A percentile compares a stretch with the other conserved stretches of the same genome.
Evolutionary conservation across 2,797 vertebrate genomes (phyloP).

Genomic region (Harpagifer antarcticus): DNA sequence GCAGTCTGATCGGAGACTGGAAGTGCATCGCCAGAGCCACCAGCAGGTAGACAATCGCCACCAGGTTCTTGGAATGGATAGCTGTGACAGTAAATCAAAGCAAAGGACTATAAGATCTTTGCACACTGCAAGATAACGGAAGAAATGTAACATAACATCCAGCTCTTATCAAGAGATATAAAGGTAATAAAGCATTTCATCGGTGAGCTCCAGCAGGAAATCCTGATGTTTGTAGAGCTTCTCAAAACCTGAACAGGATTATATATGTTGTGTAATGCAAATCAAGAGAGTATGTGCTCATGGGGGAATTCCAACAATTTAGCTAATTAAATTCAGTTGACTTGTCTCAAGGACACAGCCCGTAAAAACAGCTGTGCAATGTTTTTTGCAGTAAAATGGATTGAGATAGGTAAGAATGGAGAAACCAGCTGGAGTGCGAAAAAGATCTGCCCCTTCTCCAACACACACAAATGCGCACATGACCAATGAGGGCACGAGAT

Average conservation of each 20-base stretch:
- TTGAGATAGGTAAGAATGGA: too few relatives aligned
- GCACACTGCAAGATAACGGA: neutral
- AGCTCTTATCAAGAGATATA: neutral
- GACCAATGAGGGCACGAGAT: too few relatives aligned
- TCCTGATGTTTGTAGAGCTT: neutral
- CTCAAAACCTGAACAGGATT: slow-evolving; percentile 1
- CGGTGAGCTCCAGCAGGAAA: neutral
- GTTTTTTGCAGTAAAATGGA: too few relatives aligned
- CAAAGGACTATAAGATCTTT: neutral
- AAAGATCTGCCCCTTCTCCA: too few relatives aligned
- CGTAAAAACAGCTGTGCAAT: neutral
- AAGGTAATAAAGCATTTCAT: slow-evolving; percentile 11
- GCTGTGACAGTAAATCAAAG: slow-evolving; percentile 74
- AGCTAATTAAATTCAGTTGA: neutral
- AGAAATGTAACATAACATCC: slow-evolving; percentile 5
- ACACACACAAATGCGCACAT: too few relatives aligned
- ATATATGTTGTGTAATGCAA: slow-evolving; percentile 12
- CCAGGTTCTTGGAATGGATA: slow-evolving; percentile 95
- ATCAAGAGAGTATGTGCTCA: slow-evolving; percentile 2
- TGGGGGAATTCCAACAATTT: neutral
- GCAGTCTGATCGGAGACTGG: slow-evolving; percentile 93
- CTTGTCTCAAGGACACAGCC: neutral
- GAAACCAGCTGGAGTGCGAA: too few relatives aligned
- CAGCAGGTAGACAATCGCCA: slow-evolving; percentile 92
- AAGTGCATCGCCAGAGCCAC: slow-evolving; percentile 94